Conservation (phyloP, 2,113 vertebrate genomes). For the Bos taurus region DNA sequence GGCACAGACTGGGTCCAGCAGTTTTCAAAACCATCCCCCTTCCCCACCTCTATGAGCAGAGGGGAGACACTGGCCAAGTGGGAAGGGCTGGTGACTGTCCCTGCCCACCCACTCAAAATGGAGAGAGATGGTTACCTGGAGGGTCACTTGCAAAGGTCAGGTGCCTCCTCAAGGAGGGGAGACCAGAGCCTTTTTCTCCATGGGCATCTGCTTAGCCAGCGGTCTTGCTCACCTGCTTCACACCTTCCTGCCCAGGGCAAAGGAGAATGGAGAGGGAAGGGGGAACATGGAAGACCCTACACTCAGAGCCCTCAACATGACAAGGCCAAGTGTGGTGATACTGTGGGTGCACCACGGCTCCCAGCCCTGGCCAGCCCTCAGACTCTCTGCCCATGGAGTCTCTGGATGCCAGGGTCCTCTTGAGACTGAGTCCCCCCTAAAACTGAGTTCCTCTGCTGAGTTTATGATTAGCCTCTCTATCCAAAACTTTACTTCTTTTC, state of each 20-base stretch:
- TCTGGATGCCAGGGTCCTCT: not conserved
- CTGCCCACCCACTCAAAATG: not conserved
- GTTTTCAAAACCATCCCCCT: not conserved
- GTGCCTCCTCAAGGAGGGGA: not conserved
- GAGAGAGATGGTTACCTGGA: not conserved
- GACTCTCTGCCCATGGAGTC: not conserved
- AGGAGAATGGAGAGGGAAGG: not conserved
- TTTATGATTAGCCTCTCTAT: not conserved
- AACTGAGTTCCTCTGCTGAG: not conserved
- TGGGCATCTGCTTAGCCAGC: not conserved
- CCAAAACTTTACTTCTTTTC: not conserved
- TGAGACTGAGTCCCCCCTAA: not conserved
- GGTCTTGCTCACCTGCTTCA: not conserved
- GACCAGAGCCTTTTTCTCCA: not conserved
- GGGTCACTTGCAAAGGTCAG: not conserved
- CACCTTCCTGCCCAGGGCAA: not conserved
- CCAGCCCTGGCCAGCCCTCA: not conserved
- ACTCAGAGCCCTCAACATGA: rapidly evolving
- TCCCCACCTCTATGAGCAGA: not conserved
- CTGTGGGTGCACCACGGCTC: not conserved
- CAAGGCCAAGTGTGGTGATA: not conserved
- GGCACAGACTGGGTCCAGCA: not conserved
- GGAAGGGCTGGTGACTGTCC: not conserved
- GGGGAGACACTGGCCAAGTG: not conserved
- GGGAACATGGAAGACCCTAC: rapidly evolving